Conservation (phyloP, 1,140 invertebrate genomes). For the Trachelipus rathkii region DNA sequence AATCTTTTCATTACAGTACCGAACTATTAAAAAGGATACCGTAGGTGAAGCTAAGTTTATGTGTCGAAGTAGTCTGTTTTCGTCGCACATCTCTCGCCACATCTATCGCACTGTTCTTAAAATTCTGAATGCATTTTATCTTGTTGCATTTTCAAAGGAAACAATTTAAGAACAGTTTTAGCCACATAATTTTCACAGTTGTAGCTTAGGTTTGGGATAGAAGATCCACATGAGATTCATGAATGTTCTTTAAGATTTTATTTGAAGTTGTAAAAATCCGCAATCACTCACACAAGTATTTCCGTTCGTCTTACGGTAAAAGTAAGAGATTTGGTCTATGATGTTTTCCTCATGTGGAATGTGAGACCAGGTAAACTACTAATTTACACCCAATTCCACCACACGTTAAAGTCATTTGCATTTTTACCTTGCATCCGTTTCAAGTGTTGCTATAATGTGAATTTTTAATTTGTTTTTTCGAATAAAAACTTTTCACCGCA, state of each 20-base stretch:
- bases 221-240: slow-evolving; percentile 45
- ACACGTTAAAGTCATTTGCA: slow-evolving; percentile 45
- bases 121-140: slow-evolving; percentile 46
- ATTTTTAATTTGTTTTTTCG: slow-evolving; percentile 45
- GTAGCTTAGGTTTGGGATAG: slow-evolving; percentile 43
- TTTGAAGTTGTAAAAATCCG: slow-evolving; percentile 43
- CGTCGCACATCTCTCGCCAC: slow-evolving; percentile 43
- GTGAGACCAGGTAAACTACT: slow-evolving; percentile 43
- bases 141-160: slow-evolving; percentile 45
- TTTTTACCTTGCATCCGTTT: slow-evolving; percentile 44
- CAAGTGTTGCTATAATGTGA: slow-evolving; percentile 44
- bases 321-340: slow-evolving; percentile 42
- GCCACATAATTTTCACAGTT: slow-evolving; percentile 46
- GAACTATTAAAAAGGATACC: slow-evolving; percentile 42
- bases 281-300: slow-evolving; percentile 44
- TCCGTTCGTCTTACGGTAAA: slow-evolving; percentile 43
- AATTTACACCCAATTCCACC: slow-evolving; percentile 43
- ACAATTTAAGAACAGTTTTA: slow-evolving; percentile 44
- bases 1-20: slow-evolving; percentile 42
- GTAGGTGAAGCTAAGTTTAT: slow-evolving; percentile 43
- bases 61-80: slow-evolving; percentile 43
- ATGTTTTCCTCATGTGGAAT: slow-evolving; percentile 45
- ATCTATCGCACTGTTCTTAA: slow-evolving; percentile 45
- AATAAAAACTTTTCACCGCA: slow-evolving; percentile 44
- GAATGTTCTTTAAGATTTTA: slow-evolving; percentile 44